Conservation (phyloP, 2,113 vertebrate species). For the Cyprinodon tularosa region DNA sequence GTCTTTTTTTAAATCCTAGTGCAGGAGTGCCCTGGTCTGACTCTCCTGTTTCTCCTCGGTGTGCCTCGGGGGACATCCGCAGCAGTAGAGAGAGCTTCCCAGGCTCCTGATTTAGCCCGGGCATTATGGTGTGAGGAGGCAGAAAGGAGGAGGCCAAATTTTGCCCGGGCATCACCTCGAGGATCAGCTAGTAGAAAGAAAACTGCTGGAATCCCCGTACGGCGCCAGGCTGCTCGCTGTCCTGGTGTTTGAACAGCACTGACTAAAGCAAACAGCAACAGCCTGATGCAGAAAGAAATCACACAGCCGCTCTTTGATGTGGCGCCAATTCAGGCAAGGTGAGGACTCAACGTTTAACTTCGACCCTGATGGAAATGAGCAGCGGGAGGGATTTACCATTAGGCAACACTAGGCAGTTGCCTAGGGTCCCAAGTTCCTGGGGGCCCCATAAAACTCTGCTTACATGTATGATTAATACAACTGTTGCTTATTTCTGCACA, state of each 20-base stretch:
- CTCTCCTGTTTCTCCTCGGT: conserved; percentile 54
- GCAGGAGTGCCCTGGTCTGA: conserved; percentile 42
- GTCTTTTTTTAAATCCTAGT: conserved; percentile 36
- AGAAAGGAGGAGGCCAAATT: conserved; percentile 11
- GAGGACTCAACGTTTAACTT: conserved; percentile 20
- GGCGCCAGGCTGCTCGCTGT: too few relatives aligned
- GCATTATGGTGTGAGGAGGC: conserved; percentile 13
- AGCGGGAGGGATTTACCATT: too few relatives aligned
- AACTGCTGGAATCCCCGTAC: background rate
- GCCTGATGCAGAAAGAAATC: conserved; percentile 24
- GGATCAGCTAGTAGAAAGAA: background rate
- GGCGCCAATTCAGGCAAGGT: conserved; percentile 16
- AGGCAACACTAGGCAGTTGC: too few relatives aligned
- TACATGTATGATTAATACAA: too few relatives aligned
- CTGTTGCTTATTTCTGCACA: too few relatives aligned
- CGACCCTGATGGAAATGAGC: conserved; percentile 34
- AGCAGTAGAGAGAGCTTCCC: conserved; percentile 44
- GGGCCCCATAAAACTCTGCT: too few relatives aligned
- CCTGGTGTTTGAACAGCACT: conserved; percentile 2
- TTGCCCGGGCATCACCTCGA: conserved; percentile 15
- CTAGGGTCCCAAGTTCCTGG: too few relatives aligned
- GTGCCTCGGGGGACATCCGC: conserved; percentile 32
- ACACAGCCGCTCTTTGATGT: conserved; percentile 3
- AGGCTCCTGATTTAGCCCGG: conserved; percentile 49
- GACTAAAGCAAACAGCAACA: conserved; percentile 21